phyloP scores from a whole-genome alignment of 2,888 invertebrate species.

The Pelosia muscerda region DNA sequence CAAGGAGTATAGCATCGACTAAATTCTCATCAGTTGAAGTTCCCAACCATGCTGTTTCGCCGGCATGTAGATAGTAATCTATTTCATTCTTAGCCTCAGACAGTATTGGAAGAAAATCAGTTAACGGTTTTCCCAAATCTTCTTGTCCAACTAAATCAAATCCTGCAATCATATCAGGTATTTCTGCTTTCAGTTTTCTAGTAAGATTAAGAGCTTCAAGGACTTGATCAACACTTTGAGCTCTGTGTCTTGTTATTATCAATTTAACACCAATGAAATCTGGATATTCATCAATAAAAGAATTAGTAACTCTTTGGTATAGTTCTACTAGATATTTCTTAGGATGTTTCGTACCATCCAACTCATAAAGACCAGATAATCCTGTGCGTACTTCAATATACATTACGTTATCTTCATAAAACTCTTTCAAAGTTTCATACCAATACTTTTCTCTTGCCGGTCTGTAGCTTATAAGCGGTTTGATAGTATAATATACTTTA shows the following conservation, averaged over 20 bases:
- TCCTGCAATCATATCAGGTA: constrained; percentile 91
- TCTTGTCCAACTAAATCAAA: constrained; percentile 95
- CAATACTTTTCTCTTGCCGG: constrained; percentile 89
- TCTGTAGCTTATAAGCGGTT: constrained; percentile 86
- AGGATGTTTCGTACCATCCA: constrained; percentile 83
- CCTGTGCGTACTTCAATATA: constrained; percentile 90
- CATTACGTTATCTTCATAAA: constrained; percentile 90
- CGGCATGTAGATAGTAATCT: constrained; percentile 92
- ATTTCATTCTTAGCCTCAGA: constrained; percentile 81
- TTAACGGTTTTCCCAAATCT: constrained; percentile 89
- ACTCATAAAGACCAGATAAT: constrained; percentile 82
- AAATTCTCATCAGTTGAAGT: constrained; percentile 90
- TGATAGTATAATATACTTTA: constrained; percentile 81
- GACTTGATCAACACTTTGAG: constrained; percentile 67
- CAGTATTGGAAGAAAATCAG: constrained; percentile 87
- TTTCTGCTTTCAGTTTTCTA: constrained; percentile 72
- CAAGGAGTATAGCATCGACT: constrained; percentile 91
- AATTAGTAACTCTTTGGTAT: constrained; percentile 84
- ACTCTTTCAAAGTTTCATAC: constrained; percentile 87
- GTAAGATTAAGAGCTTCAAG: constrained; percentile 71
- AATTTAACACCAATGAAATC: constrained; percentile 90
- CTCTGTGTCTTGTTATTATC: constrained; percentile 83
- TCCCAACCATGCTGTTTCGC: constrained; percentile 92
- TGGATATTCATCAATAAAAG: constrained; percentile 87
- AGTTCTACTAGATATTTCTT: constrained; percentile 84